phyloP scores from a whole-genome alignment of 2,888 invertebrate genomes.

The Platerodrilus igneus region DNA sequence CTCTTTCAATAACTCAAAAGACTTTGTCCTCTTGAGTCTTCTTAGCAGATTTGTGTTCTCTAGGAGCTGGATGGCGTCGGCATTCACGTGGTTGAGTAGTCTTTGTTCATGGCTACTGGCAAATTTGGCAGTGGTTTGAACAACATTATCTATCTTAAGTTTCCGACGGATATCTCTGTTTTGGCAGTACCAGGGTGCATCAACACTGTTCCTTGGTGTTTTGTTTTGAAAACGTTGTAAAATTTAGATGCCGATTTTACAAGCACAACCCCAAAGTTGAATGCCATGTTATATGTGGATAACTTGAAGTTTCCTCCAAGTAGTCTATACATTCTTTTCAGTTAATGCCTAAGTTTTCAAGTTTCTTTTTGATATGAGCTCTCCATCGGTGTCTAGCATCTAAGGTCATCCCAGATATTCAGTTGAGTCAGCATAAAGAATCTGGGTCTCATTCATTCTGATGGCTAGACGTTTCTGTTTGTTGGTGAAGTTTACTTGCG shows the following conservation, averaged over 20 bases:
- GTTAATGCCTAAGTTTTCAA: conserved; percentile 9
- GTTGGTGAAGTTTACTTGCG: conserved; percentile 11
- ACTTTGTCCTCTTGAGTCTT: conserved; percentile 21
- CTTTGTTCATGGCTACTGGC: conserved; percentile 21
- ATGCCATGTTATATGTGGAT: conserved; percentile 8
- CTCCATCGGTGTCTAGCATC: conserved; percentile 15
- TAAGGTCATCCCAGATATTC: conserved; percentile 22
- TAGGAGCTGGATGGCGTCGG: conserved; percentile 20
- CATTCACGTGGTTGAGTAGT: conserved; percentile 20
- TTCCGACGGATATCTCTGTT: conserved; percentile 21
- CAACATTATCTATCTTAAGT: conserved; percentile 15
- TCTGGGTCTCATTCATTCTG: conserved; percentile 4
- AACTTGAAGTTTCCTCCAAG: conserved; percentile 8
- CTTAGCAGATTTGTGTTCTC: conserved; percentile 14
- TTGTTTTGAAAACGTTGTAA: conserved; percentile 8
- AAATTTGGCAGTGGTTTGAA: conserved; percentile 16
- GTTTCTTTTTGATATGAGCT: conserved; percentile 21
- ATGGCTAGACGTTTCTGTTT: conserved; percentile 1
- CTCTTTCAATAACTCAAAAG: no score
- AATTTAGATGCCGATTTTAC: conserved; percentile 1
- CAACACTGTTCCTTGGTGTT: no score
- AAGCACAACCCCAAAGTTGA: conserved; percentile 7
- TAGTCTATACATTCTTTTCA: conserved; percentile 11
- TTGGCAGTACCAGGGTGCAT: conserved; percentile 17
- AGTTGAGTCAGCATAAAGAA: conserved; percentile 17